These are phyloP conservation scores for Diglossa brunneiventris DNA, from an alignment of 2,113 vertebrate species.

Conservation along the genomic window DNA sequence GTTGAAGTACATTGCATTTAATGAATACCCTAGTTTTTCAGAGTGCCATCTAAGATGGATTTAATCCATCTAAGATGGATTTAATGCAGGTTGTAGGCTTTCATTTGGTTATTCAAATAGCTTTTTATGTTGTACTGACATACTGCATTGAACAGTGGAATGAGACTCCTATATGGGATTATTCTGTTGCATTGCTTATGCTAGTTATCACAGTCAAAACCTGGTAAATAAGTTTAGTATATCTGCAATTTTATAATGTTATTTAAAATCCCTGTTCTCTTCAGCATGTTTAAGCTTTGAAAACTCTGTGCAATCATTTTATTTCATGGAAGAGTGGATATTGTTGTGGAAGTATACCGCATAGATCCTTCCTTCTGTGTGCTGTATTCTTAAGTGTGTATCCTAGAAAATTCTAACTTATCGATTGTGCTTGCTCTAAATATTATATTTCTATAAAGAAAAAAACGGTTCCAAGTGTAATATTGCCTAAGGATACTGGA, in stretches of 20 bases:
- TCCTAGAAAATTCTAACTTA: not conserved
- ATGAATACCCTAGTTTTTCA: conserved; percentile 1
- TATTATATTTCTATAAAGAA: not conserved
- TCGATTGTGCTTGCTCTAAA: not conserved
- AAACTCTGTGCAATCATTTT: not conserved
- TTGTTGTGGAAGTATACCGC: not conserved
- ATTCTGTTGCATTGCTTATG: not conserved
- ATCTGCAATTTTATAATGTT: not conserved
- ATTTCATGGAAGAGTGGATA: not conserved
- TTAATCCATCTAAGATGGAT: not conserved
- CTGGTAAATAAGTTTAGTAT: not conserved
- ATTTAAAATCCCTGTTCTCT: not conserved
- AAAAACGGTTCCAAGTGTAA: not conserved
- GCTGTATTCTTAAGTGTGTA: fast-evolving
- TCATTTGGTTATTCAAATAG: not conserved
- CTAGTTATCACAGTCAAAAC: not conserved
- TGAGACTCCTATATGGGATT: not conserved
- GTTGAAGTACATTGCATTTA: not conserved
- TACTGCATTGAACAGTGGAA: not conserved
- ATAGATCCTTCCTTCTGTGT: not conserved
- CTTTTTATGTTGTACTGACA: not conserved
- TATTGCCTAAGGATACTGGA: not conserved
- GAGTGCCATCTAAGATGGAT: not conserved
- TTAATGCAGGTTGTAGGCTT: not conserved
- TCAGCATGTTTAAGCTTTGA: not conserved